Conservation (phyloP, 2,797 vertebrate species). For the Enteromius anoplus region DNA sequence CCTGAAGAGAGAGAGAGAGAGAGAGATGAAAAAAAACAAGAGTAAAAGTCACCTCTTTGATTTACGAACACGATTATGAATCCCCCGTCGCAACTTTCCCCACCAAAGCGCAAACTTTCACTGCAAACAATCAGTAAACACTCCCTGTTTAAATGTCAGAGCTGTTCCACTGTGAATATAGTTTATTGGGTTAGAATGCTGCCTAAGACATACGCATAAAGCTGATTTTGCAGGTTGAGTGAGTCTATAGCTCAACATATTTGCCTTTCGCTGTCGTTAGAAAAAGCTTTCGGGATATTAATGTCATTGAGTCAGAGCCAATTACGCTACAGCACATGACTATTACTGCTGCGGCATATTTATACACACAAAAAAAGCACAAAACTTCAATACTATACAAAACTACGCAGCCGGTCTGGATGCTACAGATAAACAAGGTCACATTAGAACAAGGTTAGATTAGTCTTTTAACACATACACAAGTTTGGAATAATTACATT, state of each 20-base stretch:
- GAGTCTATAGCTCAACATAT: slow-evolving; percentile 62
- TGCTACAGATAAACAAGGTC: slow-evolving; percentile 10
- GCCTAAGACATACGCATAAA: slow-evolving; percentile 54
- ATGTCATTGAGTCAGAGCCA: slow-evolving; percentile 58
- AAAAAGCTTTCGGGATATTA: slow-evolving; percentile 48
- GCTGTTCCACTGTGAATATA: slow-evolving; percentile 53
- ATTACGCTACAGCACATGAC: slow-evolving; percentile 60
- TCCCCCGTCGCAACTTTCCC: slow-evolving; percentile 24
- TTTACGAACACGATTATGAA: slow-evolving; percentile 45
- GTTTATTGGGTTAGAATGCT: slow-evolving; percentile 51
- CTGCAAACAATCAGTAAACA: slow-evolving; percentile 45
- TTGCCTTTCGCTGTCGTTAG: slow-evolving; percentile 54
- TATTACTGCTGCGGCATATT: slow-evolving; percentile 52
- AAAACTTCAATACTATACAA: slow-evolving; percentile 42
- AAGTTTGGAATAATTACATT: not conserved
- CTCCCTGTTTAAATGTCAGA: slow-evolving; percentile 47
- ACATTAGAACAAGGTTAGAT: not conserved
- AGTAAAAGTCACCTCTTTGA: slow-evolving; percentile 33
- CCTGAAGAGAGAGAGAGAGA: slow-evolving; percentile 63
- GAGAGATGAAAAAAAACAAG: slow-evolving; percentile 18
- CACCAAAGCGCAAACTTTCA: slow-evolving; percentile 5
- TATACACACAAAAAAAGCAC: slow-evolving; percentile 43
- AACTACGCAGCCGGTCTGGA: slow-evolving; percentile 45
- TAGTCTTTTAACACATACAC: slow-evolving; percentile 1
- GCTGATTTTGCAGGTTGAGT: slow-evolving; percentile 67